Evolutionary conservation across 30 jellyfish, hydroid and myxozoan genomes (phyloP), one percentile per base, ranked within the genome.

Genomic region (Aurelia aurita): DNA sequence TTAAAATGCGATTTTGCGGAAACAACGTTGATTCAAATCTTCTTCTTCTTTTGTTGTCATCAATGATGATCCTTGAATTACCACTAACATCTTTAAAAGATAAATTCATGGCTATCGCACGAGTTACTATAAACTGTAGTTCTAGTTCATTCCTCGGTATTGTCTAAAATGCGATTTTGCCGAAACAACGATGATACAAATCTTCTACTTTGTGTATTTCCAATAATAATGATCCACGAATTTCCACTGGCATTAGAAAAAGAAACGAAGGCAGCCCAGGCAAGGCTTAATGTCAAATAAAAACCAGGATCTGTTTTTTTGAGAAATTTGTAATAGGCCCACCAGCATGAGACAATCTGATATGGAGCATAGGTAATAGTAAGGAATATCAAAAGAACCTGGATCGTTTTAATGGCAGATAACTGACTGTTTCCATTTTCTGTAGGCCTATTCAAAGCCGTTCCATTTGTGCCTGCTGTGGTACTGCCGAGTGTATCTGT

Each of bases 351-450:
- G 69, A 47, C 57, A 53, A 68, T 53, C 43, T 80, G 53, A 51
- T 80, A 80, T 0, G 91, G 91, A 28, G 69, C 28, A 55, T 80
- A 80, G 39, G 57, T 49, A 18, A 67, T 68, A 1, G 65, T 27
- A 54, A 80, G 14, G 25, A 84, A 76, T 8, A 76, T 76, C 15
- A 80, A 78, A 0, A 68, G 47, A 47, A 80, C 21, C 0, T 84
- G 91, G 39, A 80, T 68, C 7, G 91, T 68, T 67, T 80, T 80
- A 64, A 70, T 80, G 22, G 91, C 91, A 2, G 91, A 80, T 29
- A 80, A 20, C 71, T 80, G 84, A 23, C 63, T 72, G 26, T 35
- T 67, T 43, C 58, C 58, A 39, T 67, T 84, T 12, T 2, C 19
- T 60, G 31, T 35, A 18, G 72, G 19, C 6, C 58, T 69, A 35